These are phyloP conservation scores for Brachirus orientalis DNA, from an alignment of 2,113 vertebrate genomes.

Conservation along the genomic window DNA sequence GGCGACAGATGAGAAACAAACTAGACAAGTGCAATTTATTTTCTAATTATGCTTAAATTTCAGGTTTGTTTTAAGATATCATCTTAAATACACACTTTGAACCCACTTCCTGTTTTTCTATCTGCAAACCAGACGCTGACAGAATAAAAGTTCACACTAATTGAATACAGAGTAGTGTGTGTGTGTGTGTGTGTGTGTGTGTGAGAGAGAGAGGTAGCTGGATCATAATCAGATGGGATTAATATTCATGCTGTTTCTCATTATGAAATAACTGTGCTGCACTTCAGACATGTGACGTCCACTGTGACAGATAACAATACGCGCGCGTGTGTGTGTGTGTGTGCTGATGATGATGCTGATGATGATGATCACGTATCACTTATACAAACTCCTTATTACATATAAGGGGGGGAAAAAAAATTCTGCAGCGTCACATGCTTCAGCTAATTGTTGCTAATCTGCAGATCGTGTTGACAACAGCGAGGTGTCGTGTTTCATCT, in stretches of 20 bases:
- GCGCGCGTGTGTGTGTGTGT: no score
- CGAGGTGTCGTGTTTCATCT: constrained; percentile 28
- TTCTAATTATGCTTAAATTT: neutral
- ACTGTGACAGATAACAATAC: constrained; percentile 35
- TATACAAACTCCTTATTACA: constrained; percentile 32
- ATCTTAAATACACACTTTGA: no score
- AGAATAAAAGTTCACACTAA: no score
- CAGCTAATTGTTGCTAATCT: constrained; percentile 41
- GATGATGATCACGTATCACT: constrained; percentile 32
- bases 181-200: constrained; percentile 37
- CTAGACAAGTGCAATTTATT: no score
- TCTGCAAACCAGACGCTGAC: constrained; percentile 38
- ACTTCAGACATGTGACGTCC: constrained; percentile 66
- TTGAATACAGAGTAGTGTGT: no score
- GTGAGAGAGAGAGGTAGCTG: constrained; percentile 42
- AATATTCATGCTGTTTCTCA: constrained; percentile 82
- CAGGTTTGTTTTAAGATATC: no score
- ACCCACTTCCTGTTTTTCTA: constrained; percentile 4
- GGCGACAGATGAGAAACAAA: no score
- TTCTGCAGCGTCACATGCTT: constrained; percentile 26
- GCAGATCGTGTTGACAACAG: no score
- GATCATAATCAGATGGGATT: constrained; percentile 80
- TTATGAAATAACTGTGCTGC: constrained; percentile 77
- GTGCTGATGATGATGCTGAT: no score
- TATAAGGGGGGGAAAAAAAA: constrained; percentile 41